These are phyloP conservation scores for Agapetus fuscipes DNA, from an alignment of 2,888 invertebrate species.

Conservation along the genomic window DNA sequence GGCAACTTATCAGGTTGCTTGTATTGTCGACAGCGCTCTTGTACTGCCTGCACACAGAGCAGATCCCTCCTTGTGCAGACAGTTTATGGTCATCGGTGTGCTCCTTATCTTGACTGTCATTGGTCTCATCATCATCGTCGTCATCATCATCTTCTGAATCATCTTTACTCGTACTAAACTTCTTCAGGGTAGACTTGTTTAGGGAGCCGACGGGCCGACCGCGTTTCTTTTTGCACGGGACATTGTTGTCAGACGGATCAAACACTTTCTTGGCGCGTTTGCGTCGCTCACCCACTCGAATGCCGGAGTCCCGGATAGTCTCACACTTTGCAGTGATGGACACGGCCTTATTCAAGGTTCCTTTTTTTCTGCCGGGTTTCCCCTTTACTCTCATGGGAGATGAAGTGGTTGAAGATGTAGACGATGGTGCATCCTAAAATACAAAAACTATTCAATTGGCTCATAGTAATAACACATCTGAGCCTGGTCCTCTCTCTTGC, in stretches of 20 bases:
- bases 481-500: too few species aligned
- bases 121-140: constrained; percentile 31
- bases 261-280: constrained; percentile 79
- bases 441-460: too few species aligned
- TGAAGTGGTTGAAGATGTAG: constrained; percentile 42
- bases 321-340: constrained; percentile 2
- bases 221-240: constrained; percentile 59
- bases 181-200: constrained; percentile 50
- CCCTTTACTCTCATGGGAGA: constrained; percentile 41
- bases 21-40: constrained; percentile 46
- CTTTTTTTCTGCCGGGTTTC: constrained; percentile 30
- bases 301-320: constrained; percentile 20
- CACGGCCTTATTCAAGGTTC: constrained; percentile 22
- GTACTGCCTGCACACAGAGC: constrained; percentile 51
- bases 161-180: constrained; percentile 25
- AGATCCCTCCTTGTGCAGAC: constrained; percentile 50
- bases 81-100: constrained; percentile 25
- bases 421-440: constrained; percentile 40
- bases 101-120: constrained; percentile 27
- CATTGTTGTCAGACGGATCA: constrained; percentile 75
- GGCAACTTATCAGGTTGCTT: constrained; percentile 49
- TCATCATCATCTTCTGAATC: constrained; percentile 38
- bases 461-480: too few species aligned
- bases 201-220: constrained; percentile 56
- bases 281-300: constrained; percentile 49